phyloP scores from a whole-genome alignment of 2,113 vertebrate species.

The Dicerorhinus sumatrensis region DNA sequence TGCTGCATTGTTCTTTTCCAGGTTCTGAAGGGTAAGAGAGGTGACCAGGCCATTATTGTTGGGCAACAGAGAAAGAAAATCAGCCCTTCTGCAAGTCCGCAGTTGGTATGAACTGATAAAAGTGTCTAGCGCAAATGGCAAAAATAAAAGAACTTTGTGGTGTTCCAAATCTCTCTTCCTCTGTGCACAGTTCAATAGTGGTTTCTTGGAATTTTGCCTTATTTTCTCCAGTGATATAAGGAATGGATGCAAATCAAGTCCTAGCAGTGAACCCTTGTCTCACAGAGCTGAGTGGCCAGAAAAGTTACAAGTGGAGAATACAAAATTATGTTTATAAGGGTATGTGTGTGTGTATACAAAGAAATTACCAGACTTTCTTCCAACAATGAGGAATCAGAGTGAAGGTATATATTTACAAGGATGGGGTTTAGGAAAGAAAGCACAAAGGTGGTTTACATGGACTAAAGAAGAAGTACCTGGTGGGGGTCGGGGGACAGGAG shows the following conservation, averaged over 20 bases:
- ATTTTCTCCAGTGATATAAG: conserved; percentile 25
- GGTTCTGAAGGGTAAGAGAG: conserved; percentile 41
- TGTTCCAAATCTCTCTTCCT: not conserved
- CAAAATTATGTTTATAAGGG: conserved; percentile 66
- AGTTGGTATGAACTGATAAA: not conserved
- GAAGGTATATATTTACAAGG: conserved; percentile 56
- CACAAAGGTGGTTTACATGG: not conserved
- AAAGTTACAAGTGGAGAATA: conserved; percentile 76
- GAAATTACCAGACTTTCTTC: conserved; percentile 73
- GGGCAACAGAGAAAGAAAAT: conserved; percentile 58
- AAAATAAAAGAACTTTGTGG: conserved; percentile 32
- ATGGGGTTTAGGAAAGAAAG: not conserved
- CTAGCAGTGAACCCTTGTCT: conserved; percentile 36
- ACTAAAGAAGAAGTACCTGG: not conserved
- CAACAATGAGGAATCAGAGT: conserved; percentile 81
- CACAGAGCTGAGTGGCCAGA: conserved; percentile 73
- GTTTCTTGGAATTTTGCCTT: conserved; percentile 58
- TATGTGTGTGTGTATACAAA: conserved; percentile 73
- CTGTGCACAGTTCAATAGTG: not conserved
- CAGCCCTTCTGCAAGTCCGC: not conserved
- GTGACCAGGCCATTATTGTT: not conserved
- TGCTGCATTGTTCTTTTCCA: conserved; percentile 28
- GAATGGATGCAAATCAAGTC: conserved; percentile 65
- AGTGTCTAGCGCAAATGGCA: conserved; percentile 43
- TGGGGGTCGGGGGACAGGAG: rapidly evolving